Conservation (phyloP, 1,140 invertebrate genomes). For the Aphaenogaster rudis region DNA sequence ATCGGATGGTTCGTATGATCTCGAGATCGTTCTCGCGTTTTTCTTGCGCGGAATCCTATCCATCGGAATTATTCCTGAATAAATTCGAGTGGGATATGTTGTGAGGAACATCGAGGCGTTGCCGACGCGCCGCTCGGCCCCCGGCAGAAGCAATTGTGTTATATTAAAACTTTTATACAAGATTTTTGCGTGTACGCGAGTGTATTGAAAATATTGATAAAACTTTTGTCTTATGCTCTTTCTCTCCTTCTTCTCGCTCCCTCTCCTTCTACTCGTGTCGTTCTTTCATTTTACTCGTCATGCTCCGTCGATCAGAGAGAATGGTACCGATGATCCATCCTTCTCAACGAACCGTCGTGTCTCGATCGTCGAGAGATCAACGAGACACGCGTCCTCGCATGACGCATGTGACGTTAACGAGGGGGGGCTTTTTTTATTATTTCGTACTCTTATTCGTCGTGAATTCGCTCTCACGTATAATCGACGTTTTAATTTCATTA, state of each 20-base stretch:
- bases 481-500: slow-evolving; percentile 68
- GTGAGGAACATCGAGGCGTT: slow-evolving; percentile 39
- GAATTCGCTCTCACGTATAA: slow-evolving; percentile 38
- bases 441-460: slow-evolving; percentile 56
- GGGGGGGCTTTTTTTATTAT: slow-evolving; percentile 48
- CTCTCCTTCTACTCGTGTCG: slow-evolving; percentile 14
- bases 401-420: slow-evolving; percentile 36
- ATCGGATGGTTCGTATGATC: background rate
- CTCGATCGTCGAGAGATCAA: slow-evolving; percentile 51
- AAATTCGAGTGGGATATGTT: slow-evolving; percentile 21
- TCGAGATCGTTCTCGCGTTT: background rate
- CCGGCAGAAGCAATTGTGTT: slow-evolving; percentile 71
- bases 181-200: slow-evolving; percentile 78
- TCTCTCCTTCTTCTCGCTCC: slow-evolving; percentile 47
- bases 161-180: slow-evolving; percentile 81
- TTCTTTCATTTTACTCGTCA: slow-evolving; percentile 47
- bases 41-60: slow-evolving; percentile 2
- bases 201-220: slow-evolving; percentile 83
- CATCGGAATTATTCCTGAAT: background rate
- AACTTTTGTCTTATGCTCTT: slow-evolving; percentile 73
- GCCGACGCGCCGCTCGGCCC: slow-evolving; percentile 44
- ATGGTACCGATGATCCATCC: slow-evolving; percentile 52
- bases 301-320: slow-evolving; percentile 36
- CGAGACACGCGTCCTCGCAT: slow-evolving; percentile 38
- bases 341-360: slow-evolving; percentile 50